Evolutionary conservation across 2,888 invertebrate genomes (phyloP).

Genomic region (Uropetala carovei): DNA sequence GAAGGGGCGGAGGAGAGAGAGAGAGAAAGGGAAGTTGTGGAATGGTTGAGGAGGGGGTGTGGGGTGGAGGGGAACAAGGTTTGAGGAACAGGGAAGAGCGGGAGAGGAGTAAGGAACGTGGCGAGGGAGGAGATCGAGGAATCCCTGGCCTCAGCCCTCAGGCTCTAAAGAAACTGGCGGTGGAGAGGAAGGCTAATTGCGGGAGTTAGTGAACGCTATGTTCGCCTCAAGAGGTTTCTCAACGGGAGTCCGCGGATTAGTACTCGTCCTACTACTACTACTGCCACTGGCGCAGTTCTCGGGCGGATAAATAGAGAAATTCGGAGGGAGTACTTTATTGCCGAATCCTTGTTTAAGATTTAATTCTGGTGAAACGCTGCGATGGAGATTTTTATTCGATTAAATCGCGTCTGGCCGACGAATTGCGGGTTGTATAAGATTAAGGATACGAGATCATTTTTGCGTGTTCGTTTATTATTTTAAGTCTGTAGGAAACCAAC

Average conservation of each 20-base stretch:
- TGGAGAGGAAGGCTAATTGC: not conserved
- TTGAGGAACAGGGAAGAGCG: not conserved
- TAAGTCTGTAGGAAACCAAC: too few species aligned
- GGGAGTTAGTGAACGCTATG: not conserved
- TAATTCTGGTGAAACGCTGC: not conserved
- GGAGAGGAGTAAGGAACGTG: not conserved
- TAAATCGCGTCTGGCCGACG: too few species aligned
- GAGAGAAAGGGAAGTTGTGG: too few species aligned
- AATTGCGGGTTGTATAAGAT: too few species aligned
- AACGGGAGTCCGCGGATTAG: not conserved
- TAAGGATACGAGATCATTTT: too few species aligned
- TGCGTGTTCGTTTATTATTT: too few species aligned
- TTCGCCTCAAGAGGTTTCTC: not conserved
- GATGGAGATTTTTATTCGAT: too few species aligned
- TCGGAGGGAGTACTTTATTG: not conserved
- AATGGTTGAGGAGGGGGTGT: too few species aligned
- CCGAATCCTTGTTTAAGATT: not conserved
- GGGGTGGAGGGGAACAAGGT: not conserved
- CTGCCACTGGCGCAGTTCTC: not conserved
- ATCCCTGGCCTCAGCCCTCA: not conserved
- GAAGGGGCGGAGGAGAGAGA: too few species aligned
- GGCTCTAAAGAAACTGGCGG: not conserved
- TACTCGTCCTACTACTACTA: too few species aligned
- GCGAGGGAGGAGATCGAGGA: not conserved
- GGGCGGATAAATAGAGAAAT: slow-evolving; percentile 3